Evolutionary conservation across 2,113 vertebrate genomes (phyloP).

Genomic region (Cottus gobio): DNA sequence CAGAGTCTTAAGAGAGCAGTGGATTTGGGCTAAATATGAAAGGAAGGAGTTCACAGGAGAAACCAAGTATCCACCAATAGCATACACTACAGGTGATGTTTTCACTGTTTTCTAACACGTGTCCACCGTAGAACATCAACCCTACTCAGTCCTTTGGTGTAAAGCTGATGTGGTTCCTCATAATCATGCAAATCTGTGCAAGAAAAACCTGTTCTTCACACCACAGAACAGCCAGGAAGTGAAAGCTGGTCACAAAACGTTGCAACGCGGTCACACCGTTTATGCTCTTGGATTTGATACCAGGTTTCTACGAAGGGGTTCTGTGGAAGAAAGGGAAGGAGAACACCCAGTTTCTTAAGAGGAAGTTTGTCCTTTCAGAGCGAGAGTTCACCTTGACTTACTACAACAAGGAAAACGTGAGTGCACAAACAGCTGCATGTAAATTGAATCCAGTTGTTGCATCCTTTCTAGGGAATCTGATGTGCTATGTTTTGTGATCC

Average conservation of each 20-base stretch:
- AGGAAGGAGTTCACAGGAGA: conserved; percentile 88
- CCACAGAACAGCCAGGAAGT: conserved; percentile 23
- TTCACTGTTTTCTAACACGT: neutral
- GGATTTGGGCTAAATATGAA: conserved; percentile 96
- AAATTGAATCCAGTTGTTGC: neutral
- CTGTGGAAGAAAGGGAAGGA: conserved; percentile 86
- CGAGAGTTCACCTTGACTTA: conserved; percentile 81
- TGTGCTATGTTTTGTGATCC: conserved; percentile 24
- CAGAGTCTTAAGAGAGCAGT: conserved; percentile 91
- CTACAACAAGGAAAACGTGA: conserved; percentile 83
- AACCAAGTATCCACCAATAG: conserved; percentile 74
- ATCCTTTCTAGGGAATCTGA: neutral
- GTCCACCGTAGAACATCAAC: neutral
- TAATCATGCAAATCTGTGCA: conserved; percentile 10
- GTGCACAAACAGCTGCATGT: conserved; percentile 22
- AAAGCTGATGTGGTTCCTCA: conserved; percentile 16
- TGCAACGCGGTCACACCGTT: neutral
- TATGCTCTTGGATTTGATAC: neutral
- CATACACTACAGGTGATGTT: conserved; percentile 85
- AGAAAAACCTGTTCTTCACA: conserved; percentile 45
- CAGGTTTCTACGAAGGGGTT: conserved; percentile 80
- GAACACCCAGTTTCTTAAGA: conserved; percentile 79
- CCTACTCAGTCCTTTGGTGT: neutral
- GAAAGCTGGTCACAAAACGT: neutral
- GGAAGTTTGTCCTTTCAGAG: conserved; percentile 84